These are phyloP conservation scores for Epinephelus coioides DNA, from an alignment of 2,797 vertebrate species.

Conservation along the genomic window DNA sequence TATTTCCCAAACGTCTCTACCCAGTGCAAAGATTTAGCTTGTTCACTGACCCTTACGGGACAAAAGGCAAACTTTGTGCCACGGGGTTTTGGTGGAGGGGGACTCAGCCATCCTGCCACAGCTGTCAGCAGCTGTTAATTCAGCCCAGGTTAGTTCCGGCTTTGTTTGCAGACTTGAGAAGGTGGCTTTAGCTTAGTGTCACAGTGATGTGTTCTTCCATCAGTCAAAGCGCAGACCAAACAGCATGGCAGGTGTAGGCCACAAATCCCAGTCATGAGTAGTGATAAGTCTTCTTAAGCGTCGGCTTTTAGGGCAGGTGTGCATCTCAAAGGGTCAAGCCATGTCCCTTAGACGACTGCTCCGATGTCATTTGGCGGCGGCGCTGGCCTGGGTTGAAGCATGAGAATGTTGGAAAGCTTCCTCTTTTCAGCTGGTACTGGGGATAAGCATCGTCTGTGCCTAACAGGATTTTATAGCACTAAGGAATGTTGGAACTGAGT, in stretches of 20 bases:
- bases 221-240: conserved; percentile 38
- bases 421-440: background rate
- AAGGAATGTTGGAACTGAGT: conserved; percentile 31
- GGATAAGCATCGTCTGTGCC: conserved; percentile 3
- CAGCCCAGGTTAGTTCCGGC: background rate
- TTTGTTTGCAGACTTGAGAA: conserved; percentile 50
- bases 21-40: background rate
- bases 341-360: conserved; percentile 11
- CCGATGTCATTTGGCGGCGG: background rate
- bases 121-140: conserved; percentile 27
- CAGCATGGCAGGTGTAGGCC: conserved; percentile 33
- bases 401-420: conserved; percentile 15
- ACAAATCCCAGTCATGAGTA: conserved; percentile 69
- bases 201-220: conserved; percentile 28
- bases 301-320: conserved; percentile 21
- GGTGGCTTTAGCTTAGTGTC: conserved; percentile 59
- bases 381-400: background rate
- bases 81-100: background rate
- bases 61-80: conserved; percentile 22
- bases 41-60: conserved; percentile 18
- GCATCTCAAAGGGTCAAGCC: conserved; percentile 17
- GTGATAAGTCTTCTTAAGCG: conserved; percentile 49
- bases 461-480: conserved; percentile 40
- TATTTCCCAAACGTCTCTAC: background rate
- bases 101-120: background rate